Percentiles rank a stretch among this genome's conserved stretches.
Conservation (phyloP, 1,140 invertebrate species). For the Brachionus calyciflorus region DNA sequence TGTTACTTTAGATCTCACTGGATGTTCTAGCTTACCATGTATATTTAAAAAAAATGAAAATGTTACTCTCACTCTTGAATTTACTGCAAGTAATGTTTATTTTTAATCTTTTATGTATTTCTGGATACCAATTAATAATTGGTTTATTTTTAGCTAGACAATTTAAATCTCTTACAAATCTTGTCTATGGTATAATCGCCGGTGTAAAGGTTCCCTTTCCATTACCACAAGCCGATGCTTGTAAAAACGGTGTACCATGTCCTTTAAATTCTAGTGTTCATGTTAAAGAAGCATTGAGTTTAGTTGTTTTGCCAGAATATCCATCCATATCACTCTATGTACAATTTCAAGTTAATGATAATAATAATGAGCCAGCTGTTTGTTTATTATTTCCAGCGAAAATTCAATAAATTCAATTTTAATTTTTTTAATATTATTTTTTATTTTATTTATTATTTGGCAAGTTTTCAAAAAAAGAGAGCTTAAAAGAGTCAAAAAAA, state of each 20-base stretch:
- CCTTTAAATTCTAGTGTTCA: background rate
- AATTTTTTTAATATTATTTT: background rate
- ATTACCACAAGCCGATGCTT: constrained; percentile 27
- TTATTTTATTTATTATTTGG: background rate
- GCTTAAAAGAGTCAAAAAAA: no score
- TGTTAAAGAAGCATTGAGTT: background rate
- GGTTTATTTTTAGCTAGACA: background rate
- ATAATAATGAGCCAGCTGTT: background rate
- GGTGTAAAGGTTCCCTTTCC: constrained; percentile 43
- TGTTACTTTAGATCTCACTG: background rate
- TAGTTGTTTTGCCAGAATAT: constrained; percentile 2
- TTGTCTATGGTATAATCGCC: constrained; percentile 32
- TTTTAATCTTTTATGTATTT: background rate
- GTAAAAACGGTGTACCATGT: constrained; percentile 9
- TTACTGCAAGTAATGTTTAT: background rate
- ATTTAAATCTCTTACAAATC: background rate
- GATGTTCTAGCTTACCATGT: constrained; percentile 22
- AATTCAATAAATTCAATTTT: constrained; percentile 29
- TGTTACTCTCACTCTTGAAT: constrained; percentile 14
- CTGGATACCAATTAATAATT: background rate
- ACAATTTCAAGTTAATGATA: constrained; percentile 7
- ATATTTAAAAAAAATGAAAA: constrained; percentile 43
- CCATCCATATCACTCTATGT: constrained; percentile 26
- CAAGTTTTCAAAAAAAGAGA: no score
- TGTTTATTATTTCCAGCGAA: constrained; percentile 13